Evolutionary conservation across 2,888 invertebrate genomes (phyloP), one percentile per base, ranked within the genome.

Genomic region (Timema podura): DNA sequence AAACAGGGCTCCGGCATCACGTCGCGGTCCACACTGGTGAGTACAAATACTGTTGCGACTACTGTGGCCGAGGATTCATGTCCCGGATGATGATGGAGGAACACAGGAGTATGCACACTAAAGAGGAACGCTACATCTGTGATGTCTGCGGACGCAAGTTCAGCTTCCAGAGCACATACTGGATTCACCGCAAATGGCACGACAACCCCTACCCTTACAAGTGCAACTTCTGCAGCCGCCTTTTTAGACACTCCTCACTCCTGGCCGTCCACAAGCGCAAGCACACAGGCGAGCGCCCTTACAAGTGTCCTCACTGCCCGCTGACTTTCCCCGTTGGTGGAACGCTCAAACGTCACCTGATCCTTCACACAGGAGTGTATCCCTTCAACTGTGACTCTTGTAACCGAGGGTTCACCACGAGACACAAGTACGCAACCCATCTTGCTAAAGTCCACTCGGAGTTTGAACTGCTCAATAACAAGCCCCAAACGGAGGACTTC

Each of bases 201-300:
- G 73, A 74, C 61, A 73, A 73, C 57, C 75, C 76, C 9, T 75
- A 70, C 59, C 76, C 76, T 9, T 76, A 75, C 57, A 74, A 75
- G 64, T 76, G 76, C 64, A 70, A 69, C n/a, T 69, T 72, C 45
- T 76, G 76, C 64, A 72, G 71, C 11, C 68, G 73, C 11, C 73
- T 69, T 59, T 75, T 76, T 59, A 68, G 74, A 13, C 75, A 76
- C 68, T 73, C 75, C 44, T 76, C 76, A 8, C 66, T 73, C 11
- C 70, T 75, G 8, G 73, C 74, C 6, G 74, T 74, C 6, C 84
- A 84, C 75, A 80, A 80, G 73, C 81, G 83, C 80, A 79, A 81
- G 48, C 84, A 84, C 76, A 80, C 82, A 0, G 83, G 83, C 0
- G 80, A 81, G 71, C 79, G 80, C 69, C 82, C 81, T 0, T 83